Evolutionary conservation across 92 coral and sea anemone genomes (phyloP).

Genomic region (Actinernus sp.): DNA sequence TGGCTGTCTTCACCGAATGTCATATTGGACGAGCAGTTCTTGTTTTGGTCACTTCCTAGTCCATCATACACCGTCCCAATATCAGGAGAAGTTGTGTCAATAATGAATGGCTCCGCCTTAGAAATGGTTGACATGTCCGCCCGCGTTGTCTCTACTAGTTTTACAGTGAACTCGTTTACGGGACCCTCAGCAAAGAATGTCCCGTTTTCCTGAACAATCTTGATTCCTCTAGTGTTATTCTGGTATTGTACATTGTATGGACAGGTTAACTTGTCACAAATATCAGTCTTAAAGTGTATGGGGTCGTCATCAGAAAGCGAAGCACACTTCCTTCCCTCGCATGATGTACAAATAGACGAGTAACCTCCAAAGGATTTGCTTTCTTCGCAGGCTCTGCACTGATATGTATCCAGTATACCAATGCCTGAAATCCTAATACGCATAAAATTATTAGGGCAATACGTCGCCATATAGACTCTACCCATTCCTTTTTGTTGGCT

Average conservation of each 20-base stretch:
- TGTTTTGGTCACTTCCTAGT: conserved; percentile 80
- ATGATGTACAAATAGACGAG: conserved; percentile 71
- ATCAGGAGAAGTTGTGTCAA: conserved; percentile 91
- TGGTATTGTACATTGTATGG: conserved; percentile 22
- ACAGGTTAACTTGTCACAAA: conserved; percentile 57
- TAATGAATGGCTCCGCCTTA: conserved; percentile 82
- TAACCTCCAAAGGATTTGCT: conserved; percentile 87
- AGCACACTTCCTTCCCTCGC: conserved; percentile 61
- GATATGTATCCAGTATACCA: conserved; percentile 48
- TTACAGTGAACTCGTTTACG: conserved; percentile 67
- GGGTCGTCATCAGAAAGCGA: conserved; percentile 63
- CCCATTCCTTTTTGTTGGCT: conserved; percentile 84
- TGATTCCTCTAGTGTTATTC: conserved; percentile 60
- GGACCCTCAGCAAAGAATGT: conserved; percentile 82
- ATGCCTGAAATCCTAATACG: conserved; percentile 61
- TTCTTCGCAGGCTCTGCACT: conserved; percentile 87
- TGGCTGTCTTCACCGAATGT: conserved; percentile 94
- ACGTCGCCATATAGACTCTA: conserved; percentile 80
- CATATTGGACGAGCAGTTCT: conserved; percentile 87
- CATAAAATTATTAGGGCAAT: conserved; percentile 75
- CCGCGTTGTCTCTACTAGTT: conserved; percentile 78
- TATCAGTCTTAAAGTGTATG: conserved; percentile 56
- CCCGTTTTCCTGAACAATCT: conserved; percentile 47
- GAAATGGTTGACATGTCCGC: conserved; percentile 77
- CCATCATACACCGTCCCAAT: conserved; percentile 89